phyloP scores from a whole-genome alignment of 1,140 invertebrate genomes.

The Lineus longissimus region DNA sequence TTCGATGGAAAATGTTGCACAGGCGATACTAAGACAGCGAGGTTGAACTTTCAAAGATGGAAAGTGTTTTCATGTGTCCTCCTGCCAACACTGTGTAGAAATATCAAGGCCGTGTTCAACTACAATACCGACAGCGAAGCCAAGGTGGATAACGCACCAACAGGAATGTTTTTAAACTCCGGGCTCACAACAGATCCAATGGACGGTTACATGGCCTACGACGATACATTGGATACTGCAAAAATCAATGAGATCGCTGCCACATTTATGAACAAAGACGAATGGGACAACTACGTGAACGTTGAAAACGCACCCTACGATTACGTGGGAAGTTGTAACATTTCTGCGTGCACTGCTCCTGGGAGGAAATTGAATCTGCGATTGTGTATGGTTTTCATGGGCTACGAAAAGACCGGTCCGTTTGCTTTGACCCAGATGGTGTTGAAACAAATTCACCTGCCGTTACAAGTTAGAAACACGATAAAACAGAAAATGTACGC shows the following conservation, averaged over 20 bases:
- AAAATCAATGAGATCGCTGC: background rate
- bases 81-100: background rate
- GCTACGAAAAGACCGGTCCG: constrained; percentile 4
- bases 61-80: constrained; percentile 5
- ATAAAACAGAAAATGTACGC: constrained; percentile 8
- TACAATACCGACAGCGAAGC: background rate
- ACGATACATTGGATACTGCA: background rate
- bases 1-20: background rate
- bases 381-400: constrained; percentile 7
- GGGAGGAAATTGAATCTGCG: constrained; percentile 4
- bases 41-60: background rate
- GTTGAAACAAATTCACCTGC: background rate
- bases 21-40: background rate
- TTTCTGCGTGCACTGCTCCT: background rate
- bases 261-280: constrained; percentile 5
- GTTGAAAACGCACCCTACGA: background rate
- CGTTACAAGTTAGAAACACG: constrained; percentile 2
- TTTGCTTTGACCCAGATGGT: background rate
- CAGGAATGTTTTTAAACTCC: constrained; percentile 1
- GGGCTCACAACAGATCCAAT: background rate
- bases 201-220: background rate
- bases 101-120: constrained; percentile 8
- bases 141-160: background rate
- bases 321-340: constrained; percentile 6
- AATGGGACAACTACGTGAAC: constrained; percentile 5